Conservation (phyloP, 2,797 vertebrate species). For the Glyptemys insculpta region DNA sequence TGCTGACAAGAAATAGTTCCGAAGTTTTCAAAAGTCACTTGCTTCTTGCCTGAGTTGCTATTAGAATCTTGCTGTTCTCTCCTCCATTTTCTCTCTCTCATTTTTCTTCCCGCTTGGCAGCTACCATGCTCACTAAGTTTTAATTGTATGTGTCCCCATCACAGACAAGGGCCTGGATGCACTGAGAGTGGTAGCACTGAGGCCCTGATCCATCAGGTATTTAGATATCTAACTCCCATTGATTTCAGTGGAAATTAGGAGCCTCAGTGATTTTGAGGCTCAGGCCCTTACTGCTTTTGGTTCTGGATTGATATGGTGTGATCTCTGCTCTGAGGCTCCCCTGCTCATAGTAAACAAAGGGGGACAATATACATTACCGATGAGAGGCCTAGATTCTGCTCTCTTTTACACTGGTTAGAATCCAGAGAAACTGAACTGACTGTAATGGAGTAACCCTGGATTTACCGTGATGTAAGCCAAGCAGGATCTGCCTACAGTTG, state of each 20-base stretch:
- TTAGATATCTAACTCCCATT: no score
- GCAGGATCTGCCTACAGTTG: rapidly evolving
- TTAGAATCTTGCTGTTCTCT: rapidly evolving
- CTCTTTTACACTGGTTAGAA: not conserved
- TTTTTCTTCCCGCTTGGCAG: not conserved
- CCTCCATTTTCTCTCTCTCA: not conserved
- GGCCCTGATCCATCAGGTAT: no score
- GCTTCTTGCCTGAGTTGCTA: not conserved
- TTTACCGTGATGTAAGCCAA: rapidly evolving
- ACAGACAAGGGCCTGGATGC: not conserved
- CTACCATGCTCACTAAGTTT: not conserved
- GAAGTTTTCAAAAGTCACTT: not conserved
- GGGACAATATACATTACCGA: not conserved
- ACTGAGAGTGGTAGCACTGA: not conserved
- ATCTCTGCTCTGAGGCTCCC: not conserved
- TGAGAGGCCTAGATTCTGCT: not conserved
- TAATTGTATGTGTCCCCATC: no score
- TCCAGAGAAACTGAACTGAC: not conserved
- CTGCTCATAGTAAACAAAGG: rapidly evolving
- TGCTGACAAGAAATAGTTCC: not conserved
- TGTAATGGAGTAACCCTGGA: rapidly evolving
- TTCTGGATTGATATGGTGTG: rapidly evolving
- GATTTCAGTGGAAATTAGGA: no score
- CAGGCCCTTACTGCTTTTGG: no score
- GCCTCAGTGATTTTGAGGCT: no score